Percentiles rank a stretch among this genome's conserved stretches.
Conservation (phyloP, 2,113 vertebrate genomes). For the Catharus bicknelli region DNA sequence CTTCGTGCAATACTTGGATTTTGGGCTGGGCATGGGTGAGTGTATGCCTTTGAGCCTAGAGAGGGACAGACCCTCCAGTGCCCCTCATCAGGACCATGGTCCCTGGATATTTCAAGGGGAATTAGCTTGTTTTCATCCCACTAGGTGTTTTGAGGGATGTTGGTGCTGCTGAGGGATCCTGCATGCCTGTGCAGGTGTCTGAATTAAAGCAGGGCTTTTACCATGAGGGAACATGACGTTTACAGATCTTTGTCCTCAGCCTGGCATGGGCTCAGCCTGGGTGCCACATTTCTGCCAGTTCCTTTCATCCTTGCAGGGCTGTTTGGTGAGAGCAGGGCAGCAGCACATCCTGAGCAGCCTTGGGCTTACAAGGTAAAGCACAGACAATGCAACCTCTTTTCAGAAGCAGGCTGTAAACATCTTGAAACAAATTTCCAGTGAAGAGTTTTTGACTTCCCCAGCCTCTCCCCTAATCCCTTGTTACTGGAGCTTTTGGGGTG, state of each 20-base stretch:
- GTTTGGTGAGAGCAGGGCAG: neutral
- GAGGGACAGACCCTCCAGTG: neutral
- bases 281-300: neutral
- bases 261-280: neutral
- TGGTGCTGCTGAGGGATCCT: neutral
- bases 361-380: accelerated
- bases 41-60: neutral
- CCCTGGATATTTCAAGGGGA: neutral
- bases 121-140: neutral
- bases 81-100: neutral
- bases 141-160: neutral
- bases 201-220: neutral
- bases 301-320: neutral
- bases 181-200: neutral
- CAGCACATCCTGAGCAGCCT: accelerated
- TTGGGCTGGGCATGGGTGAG: accelerated
- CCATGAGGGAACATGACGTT: neutral
- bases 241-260: neutral
- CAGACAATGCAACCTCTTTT: neutral
- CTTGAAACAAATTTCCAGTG: neutral
- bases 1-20: neutral
- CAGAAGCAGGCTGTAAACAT: neutral
- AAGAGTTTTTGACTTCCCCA: neutral
- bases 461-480: conserved; percentile 38
- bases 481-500: conserved; percentile 23